Evolutionary conservation across 92 coral and sea anemone genomes (phyloP), one percentile per base, ranked within the genome.

Genomic region (Palythoa grandiflora): DNA sequence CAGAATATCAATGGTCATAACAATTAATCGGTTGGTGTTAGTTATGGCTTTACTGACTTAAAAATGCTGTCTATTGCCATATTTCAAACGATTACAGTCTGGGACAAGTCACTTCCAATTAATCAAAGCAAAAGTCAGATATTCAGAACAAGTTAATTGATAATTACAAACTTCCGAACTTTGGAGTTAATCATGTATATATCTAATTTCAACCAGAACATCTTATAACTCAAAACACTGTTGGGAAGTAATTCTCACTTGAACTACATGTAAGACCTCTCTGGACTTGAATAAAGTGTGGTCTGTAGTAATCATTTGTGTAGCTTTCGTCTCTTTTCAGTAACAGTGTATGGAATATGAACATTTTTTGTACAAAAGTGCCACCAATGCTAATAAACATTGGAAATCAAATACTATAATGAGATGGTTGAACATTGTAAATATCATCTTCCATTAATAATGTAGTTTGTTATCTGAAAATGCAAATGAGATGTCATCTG

Each of bases 321-420:
- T 57, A 57, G 9, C n/a, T 66, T 66, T 66, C 36, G 0, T 66
- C 72, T 19, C 72, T 66, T 66, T 66, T 66, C 72, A 16, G 72
- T 66, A 66, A 19, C 72, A 66, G 72, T 66, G 72, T 66, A 66
- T 66, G 72, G 72, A 16, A 66, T n/a, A 66, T 66, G 72, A 66
- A 19, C 35, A 13, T 66, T 66, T 66, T 66, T 66, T 66, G 38
- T 66, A 37, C n/a, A 66, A 66, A 66, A 66, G 72, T 66, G 72
- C 72, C 72, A 19, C 72, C 4, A 66, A 28, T 66, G 38, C 38
- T 66, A 66, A 66, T 66, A 66, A 66, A n/a, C 37, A 66, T 66
- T 66, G 72, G 72, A 66, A 21, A 66, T 66, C 7, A 66, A 66
- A 66, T 16, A 66, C 72, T 66, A 66, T 66, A 19, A 66, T 66